Evolutionary conservation across 2,113 vertebrate species (phyloP).

Genomic region (Entosphenus tridentatus): DNA sequence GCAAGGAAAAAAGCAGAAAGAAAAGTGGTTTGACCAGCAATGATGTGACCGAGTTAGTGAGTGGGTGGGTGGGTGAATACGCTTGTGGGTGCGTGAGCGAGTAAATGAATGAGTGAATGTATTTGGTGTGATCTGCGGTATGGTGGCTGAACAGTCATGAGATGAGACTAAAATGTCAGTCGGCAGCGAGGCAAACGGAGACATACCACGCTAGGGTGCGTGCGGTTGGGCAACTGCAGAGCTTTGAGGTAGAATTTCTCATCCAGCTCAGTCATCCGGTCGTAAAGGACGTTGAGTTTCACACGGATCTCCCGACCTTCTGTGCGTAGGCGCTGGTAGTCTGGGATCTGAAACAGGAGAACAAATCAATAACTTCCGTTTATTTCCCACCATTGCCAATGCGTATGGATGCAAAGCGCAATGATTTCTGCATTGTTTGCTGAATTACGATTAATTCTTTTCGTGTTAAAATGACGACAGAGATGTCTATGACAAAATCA

Average conservation of each 20-base stretch:
- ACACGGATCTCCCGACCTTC: constrained; percentile 32
- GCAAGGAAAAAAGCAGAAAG: too few species aligned
- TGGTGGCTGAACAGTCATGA: too few species aligned
- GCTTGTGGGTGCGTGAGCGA: too few species aligned
- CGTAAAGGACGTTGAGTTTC: constrained; percentile 24
- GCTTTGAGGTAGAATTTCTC: constrained; percentile 35
- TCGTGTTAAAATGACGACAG: neutral
- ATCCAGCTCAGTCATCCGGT: constrained; percentile 26
- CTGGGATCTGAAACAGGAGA: constrained; percentile 25
- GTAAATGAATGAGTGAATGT: too few species aligned
- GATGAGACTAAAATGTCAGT: too few species aligned
- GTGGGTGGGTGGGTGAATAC: too few species aligned
- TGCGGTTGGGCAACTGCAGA: constrained; percentile 44
- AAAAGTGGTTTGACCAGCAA: too few species aligned
- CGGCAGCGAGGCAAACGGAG: too few species aligned
- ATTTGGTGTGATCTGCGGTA: too few species aligned
- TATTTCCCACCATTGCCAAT: neutral
- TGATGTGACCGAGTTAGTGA: too few species aligned
- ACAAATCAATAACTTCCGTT: neutral
- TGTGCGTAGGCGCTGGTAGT: constrained; percentile 20
- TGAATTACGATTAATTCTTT: neutral
- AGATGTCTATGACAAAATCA: neutral
- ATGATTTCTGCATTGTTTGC: neutral
- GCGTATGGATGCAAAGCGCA: neutral
- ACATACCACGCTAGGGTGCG: constrained; percentile 45